Evolutionary conservation across 2,113 vertebrate genomes (phyloP).

Genomic region (Cephalopholis sonnerati): DNA sequence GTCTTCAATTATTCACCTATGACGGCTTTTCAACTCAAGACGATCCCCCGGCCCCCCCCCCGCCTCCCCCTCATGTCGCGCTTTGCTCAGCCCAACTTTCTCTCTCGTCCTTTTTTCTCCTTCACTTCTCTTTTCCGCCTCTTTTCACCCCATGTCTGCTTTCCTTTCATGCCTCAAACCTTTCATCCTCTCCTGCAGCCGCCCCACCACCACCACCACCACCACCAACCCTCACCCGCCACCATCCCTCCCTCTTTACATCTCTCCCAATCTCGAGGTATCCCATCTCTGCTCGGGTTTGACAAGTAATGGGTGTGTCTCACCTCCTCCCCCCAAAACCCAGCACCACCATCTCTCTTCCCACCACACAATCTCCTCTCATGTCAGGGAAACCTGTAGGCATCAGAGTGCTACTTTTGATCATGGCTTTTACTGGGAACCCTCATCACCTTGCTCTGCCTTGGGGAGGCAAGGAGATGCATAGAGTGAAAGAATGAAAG

Average conservation of each 20-base stretch:
- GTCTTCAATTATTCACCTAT: slow-evolving; percentile 81
- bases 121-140: slow-evolving; percentile 68
- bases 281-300: slow-evolving; percentile 58
- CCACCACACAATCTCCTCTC: slow-evolving; percentile 69
- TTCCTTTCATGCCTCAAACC: slow-evolving; percentile 77
- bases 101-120: slow-evolving; percentile 45
- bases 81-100: slow-evolving; percentile 72
- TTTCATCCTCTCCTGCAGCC: slow-evolving; percentile 69
- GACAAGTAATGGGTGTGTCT: slow-evolving; percentile 75
- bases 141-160: slow-evolving; percentile 67
- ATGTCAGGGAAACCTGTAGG: slow-evolving; percentile 81
- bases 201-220: slow-evolving; percentile 17
- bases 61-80: slow-evolving; percentile 30
- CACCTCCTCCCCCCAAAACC: slow-evolving; percentile 51
- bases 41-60: slow-evolving; percentile 24
- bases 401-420: slow-evolving; percentile 80
- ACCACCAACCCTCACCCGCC: slow-evolving; percentile 29
- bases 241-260: slow-evolving; percentile 58
- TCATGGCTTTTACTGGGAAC: slow-evolving; percentile 76
- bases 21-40: slow-evolving; percentile 75
- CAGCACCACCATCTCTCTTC: slow-evolving; percentile 49
- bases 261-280: slow-evolving; percentile 63
- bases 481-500: slow-evolving; percentile 71
- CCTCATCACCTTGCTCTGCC: slow-evolving; percentile 75
- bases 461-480: slow-evolving; percentile 64